phyloP scores from a whole-genome alignment of 2,888 invertebrate genomes.

The Leptopilina drosophilae region DNA sequence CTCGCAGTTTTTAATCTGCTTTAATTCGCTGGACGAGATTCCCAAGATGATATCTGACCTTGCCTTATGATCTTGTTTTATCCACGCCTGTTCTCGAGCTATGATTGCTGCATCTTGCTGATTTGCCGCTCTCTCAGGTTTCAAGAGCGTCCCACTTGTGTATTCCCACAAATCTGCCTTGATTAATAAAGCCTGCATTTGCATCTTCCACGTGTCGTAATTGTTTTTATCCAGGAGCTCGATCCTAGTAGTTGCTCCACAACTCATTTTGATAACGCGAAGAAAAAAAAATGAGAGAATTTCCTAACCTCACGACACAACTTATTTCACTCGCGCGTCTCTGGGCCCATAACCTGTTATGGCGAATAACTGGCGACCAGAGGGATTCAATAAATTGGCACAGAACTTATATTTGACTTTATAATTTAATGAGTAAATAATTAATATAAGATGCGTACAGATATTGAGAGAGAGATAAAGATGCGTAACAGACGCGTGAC shows the following conservation, averaged over 20 bases:
- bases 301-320: constrained; percentile 9
- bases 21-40: too few relatives aligned
- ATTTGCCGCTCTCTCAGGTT: constrained; percentile 2
- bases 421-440: too few relatives aligned
- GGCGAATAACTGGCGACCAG: neutral
- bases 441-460: too few relatives aligned
- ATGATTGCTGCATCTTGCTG: neutral
- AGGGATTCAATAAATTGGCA: too few relatives aligned
- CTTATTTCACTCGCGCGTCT: neutral
- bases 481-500: too few relatives aligned
- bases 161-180: constrained; percentile 47
- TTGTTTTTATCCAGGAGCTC: constrained; percentile 26
- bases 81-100: constrained; percentile 35
- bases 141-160: constrained; percentile 32
- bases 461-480: too few relatives aligned
- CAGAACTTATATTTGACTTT: too few relatives aligned
- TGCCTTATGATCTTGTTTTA: constrained; percentile 45
- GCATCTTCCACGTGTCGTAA: constrained; percentile 32
- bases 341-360: constrained; percentile 47
- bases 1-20: too few relatives aligned
- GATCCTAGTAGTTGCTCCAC: neutral
- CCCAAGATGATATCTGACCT: constrained; percentile 48
- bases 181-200: constrained; percentile 40
- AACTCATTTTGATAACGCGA: neutral
- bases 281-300: too few relatives aligned